phyloP scores from a whole-genome alignment of 2,113 vertebrate genomes.

The Odontophorus gujanensis region DNA sequence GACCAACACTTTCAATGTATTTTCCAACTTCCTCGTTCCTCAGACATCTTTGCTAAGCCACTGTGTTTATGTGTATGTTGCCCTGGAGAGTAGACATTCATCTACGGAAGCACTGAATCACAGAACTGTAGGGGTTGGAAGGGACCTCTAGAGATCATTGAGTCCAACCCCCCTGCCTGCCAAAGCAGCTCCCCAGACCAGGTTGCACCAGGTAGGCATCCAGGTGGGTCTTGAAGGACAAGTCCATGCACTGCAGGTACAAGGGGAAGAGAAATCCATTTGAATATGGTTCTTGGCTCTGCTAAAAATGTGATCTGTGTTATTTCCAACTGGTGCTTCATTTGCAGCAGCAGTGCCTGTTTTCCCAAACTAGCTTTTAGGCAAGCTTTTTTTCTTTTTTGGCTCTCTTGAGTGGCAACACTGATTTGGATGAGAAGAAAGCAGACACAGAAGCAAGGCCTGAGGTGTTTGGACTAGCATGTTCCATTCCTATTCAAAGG shows the following conservation, averaged over 20 bases:
- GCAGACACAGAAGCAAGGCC: conserved; percentile 10
- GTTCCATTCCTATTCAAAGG: background rate
- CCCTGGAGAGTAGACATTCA: background rate
- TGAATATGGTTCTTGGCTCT: background rate
- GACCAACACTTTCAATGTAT: background rate
- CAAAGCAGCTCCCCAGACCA: too few relatives aligned
- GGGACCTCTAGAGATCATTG: too few relatives aligned
- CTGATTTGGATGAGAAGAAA: conserved; percentile 31
- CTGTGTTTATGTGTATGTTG: background rate
- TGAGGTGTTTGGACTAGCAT: conserved; percentile 15
- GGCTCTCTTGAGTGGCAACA: conserved; percentile 39
- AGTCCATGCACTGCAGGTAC: background rate
- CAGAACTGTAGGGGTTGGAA: too few relatives aligned
- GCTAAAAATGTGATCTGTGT: background rate
- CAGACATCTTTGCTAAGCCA: background rate
- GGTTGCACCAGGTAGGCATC: too few relatives aligned
- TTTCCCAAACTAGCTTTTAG: conserved; percentile 51
- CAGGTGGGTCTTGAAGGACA: background rate
- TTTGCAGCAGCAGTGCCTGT: background rate
- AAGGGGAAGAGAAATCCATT: background rate
- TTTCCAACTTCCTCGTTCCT: background rate
- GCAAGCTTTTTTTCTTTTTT: conserved; percentile 34
- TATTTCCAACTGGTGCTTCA: background rate
- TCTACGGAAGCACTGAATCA: background rate
- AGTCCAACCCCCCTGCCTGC: too few relatives aligned